A percentile compares a stretch with the other conserved stretches of the same genome.
phyloP scores from a whole-genome alignment of 2,113 vertebrate genomes.

The Etheostoma spectabile region DNA sequence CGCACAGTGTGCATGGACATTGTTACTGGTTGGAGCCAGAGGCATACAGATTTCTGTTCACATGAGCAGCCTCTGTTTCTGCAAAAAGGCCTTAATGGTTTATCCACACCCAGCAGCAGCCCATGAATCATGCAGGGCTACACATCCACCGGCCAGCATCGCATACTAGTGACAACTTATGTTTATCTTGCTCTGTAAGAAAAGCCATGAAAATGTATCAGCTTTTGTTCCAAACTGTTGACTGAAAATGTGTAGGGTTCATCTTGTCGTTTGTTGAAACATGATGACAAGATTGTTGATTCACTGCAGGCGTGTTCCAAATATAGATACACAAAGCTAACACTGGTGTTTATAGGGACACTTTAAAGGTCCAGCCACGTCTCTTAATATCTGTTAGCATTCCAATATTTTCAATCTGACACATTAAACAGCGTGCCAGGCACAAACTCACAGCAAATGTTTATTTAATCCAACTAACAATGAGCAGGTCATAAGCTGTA shows the following conservation, averaged over 20 bases:
- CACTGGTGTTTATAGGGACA: neutral
- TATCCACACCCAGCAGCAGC: slow-evolving; percentile 56
- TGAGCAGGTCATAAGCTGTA: neutral
- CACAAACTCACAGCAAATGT: slow-evolving; percentile 1
- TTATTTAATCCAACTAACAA: neutral
- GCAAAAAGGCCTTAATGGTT: slow-evolving; percentile 48
- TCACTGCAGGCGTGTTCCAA: neutral
- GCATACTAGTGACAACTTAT: slow-evolving; percentile 40
- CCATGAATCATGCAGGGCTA: slow-evolving; percentile 54
- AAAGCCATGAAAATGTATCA: slow-evolving; percentile 30
- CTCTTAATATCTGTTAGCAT: slow-evolving; percentile 8
- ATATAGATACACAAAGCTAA: slow-evolving; percentile 19
- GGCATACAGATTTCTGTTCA: slow-evolving; percentile 55
- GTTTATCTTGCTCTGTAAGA: slow-evolving; percentile 55
- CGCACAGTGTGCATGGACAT: slow-evolving; percentile 42
- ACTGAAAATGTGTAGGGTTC: slow-evolving; percentile 17
- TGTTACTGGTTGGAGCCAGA: slow-evolving; percentile 56
- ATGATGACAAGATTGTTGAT: neutral
- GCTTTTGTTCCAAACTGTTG: slow-evolving; percentile 26
- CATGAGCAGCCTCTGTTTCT: slow-evolving; percentile 56
- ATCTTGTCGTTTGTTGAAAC: slow-evolving; percentile 47
- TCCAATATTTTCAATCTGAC: neutral
- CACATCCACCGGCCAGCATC: slow-evolving; percentile 12
- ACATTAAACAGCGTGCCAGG: neutral
- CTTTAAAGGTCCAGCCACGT: neutral